Evolutionary conservation across 2,888 invertebrate genomes (phyloP).

Genomic region (Marronus borbonicus): DNA sequence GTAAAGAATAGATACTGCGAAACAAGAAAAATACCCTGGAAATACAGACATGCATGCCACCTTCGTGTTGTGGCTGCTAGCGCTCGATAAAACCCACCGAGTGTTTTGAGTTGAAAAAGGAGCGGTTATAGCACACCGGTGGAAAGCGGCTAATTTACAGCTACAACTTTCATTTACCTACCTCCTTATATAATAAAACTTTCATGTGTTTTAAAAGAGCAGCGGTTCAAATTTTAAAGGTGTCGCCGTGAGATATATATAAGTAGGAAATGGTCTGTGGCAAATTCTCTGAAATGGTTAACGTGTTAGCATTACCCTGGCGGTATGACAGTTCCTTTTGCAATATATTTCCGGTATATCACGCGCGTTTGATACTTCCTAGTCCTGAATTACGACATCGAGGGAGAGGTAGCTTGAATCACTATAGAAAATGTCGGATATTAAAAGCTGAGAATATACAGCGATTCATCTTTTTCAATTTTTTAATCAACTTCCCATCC

Average conservation of each 20-base stretch:
- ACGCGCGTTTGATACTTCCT: neutral
- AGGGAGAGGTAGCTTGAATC: no score
- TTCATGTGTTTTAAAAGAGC: conserved; percentile 46
- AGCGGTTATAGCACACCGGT: conserved; percentile 14
- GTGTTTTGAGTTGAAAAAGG: conserved; percentile 17
- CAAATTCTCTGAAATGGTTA: neutral
- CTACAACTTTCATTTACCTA: conserved; percentile 47
- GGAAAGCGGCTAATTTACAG: conserved; percentile 45
- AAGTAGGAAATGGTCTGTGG: conserved; percentile 8
- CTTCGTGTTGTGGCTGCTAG: neutral
- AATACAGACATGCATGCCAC: neutral
- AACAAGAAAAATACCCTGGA: neutral
- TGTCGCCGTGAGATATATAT: neutral
- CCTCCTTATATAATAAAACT: conserved; percentile 47
- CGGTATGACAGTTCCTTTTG: conserved; percentile 6
- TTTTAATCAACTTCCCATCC: no score
- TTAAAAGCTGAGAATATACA: neutral
- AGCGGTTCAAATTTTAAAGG: conserved; percentile 31
- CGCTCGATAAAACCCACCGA: neutral
- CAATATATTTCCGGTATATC: neutral
- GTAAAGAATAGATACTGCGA: neutral
- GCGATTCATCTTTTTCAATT: no score
- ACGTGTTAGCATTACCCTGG: neutral
- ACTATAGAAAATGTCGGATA: neutral
- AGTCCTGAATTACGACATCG: neutral